These are phyloP conservation scores for Sclerodermus sp. DNA, from an alignment of 2,888 invertebrate species.

Conservation along the genomic window DNA sequence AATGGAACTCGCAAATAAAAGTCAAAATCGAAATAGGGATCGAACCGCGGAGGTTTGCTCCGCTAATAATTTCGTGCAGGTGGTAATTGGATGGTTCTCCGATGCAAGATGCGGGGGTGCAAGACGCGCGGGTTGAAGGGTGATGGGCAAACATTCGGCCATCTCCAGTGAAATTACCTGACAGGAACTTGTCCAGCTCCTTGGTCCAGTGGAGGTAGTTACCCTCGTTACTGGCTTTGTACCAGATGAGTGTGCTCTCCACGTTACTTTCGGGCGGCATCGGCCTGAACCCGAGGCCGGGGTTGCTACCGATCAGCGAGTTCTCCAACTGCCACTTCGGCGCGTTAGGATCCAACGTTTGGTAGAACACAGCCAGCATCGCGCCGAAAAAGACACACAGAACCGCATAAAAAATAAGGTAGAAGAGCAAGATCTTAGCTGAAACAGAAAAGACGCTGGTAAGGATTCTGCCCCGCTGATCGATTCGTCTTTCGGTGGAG, in stretches of 20 bases:
- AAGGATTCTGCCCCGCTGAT: neutral
- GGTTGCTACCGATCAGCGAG: constrained; percentile 90
- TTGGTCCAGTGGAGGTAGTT: constrained; percentile 81
- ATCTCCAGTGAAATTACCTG: constrained; percentile 64
- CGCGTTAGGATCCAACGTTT: constrained; percentile 79
- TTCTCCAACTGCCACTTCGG: constrained; percentile 89
- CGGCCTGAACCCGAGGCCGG: constrained; percentile 96
- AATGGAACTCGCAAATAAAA: no score
- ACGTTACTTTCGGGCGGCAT: constrained; percentile 90
- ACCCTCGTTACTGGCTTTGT: constrained; percentile 75
- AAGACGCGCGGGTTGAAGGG: no score
- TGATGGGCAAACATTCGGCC: no score
- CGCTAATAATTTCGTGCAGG: no score
- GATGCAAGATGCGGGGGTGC: no score
- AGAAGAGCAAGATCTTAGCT: constrained; percentile 96
- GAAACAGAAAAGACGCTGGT: constrained; percentile 53
- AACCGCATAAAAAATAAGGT: constrained; percentile 91
- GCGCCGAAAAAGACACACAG: constrained; percentile 94
- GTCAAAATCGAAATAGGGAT: no score
- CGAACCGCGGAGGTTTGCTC: no score
- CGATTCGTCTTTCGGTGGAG: no score
- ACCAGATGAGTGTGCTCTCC: constrained; percentile 96
- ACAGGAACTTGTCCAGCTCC: constrained; percentile 75
- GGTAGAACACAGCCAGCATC: constrained; percentile 92
- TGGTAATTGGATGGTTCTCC: no score